Evolutionary conservation across 2,888 invertebrate species (phyloP), one percentile per base, ranked within the genome.

Genomic region (Rhabditophanes sp.): DNA sequence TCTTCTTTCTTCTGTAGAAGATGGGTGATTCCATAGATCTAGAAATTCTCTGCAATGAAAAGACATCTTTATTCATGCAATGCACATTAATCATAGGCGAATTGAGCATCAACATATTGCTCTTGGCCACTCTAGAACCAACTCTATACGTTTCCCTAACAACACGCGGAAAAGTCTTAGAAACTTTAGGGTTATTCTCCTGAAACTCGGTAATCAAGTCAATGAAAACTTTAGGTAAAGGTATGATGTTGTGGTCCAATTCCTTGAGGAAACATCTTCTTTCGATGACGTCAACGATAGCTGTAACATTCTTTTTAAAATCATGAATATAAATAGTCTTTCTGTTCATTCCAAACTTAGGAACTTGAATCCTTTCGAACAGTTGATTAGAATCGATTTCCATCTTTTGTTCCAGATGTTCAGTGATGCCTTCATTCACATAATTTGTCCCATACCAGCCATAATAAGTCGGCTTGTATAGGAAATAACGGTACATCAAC

Each of bases 271-370:
- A 90, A 71, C 90, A 90, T 18, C 81, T 76, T 33, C 71, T 70
- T 22, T 75, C 73, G 38, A 76, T 75, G 11, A 74, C 68, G 68
- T 84, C 83, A 39, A 82, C 75, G 42, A 84, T 83, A 15, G 76
- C 80, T 66, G 76, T 76, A 56, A 74, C 71, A 55, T 77, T 77
- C 76, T 75, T 75, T 48, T 76, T 77, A 66, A 90, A 90, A 68
- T 90, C 87, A 59, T 90, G 88, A 53, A 88, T 77, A 64, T 87
- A 85, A 44, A 80, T 75, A 34, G 84, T 82, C 27, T 75, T 75
- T 21, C 78, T 75, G 1, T 82, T 82, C 47, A 79, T 78, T 42
- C 76, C 76, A 62, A 82, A 81, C 63, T 80, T 78, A 9, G 80
- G 78, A 5, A 88, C 83, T 53, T 79, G 76, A 52, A 90, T 81